Evolutionary conservation across 2,888 invertebrate species (phyloP), one percentile per base, ranked within the genome.

Genomic region (Tridacna crocea): DNA sequence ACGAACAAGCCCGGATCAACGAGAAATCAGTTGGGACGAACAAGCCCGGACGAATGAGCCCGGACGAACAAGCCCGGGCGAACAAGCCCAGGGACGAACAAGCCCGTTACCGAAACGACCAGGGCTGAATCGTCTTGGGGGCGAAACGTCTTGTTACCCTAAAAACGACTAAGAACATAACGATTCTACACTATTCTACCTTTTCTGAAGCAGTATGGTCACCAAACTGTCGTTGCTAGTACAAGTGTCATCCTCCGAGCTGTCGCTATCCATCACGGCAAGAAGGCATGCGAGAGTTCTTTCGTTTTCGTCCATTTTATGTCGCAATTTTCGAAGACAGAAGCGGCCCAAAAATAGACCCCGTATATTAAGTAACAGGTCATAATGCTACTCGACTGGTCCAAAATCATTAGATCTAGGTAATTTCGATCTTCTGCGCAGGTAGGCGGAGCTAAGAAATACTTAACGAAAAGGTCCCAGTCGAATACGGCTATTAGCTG

Each of bases 401-500:
- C 15, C n/a, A 55, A 60, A 60, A 73, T 48, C 72, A 36, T 72
- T 46, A 48, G n/a, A n/a, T n/a, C n/a, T n/a, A n/a, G 47, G 13
- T 48, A 73, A 48, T 55, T 22, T 22, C 27, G 48, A 55, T n/a
- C 11, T 11, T 51, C 60, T 73, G 73, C 73, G 73, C 73, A 73
- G 58, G 58, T 73, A 58, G 73, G 73, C 73, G 73, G 58, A 58
- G 73, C 58, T 73, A 51, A 58, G 58, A 22, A n/a, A n/a, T 73
- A 47, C 55, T 73, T 73, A 55, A 55, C 55, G 55, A 55, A 55
- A 55, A 55, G 19, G 3, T 19, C 55, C 55, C 17, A 55, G 55
- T 55, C 55, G 55, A 55, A 55, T 55, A 55, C 55, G 55, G 17
- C 55, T 55, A 19, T n/a, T n/a, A n/a, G n/a, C n/a, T n/a, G n/a